A percentile compares a stretch with the other conserved stretches of the same genome.
Conservation (phyloP, 2,888 invertebrate species). For the Leistus spinibarbis region DNA sequence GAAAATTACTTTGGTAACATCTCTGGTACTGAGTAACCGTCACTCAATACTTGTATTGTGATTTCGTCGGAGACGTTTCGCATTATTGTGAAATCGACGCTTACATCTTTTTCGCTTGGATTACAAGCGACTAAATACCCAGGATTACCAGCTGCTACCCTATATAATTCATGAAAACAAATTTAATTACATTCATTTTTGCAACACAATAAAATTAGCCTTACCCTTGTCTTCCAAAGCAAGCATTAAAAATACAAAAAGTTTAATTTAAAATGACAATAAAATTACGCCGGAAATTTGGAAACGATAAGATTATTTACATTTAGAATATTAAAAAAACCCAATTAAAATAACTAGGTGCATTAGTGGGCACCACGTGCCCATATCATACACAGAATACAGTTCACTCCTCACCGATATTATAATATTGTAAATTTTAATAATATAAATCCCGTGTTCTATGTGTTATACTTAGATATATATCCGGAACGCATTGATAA, state of each 20-base stretch:
- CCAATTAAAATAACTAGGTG: too few relatives aligned
- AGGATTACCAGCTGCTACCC: constrained; percentile 75
- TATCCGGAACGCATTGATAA: too few relatives aligned
- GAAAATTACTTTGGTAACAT: constrained; percentile 1
- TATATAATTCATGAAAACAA: constrained; percentile 50
- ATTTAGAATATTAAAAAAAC: too few relatives aligned
- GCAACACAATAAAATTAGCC: not conserved
- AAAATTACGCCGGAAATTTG: too few relatives aligned
- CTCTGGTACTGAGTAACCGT: constrained; percentile 54
- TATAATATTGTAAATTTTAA: too few relatives aligned
- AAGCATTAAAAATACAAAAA: constrained; percentile 24
- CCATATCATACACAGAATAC: too few relatives aligned
- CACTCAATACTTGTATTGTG: constrained; percentile 65
- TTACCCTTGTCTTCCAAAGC: constrained; percentile 30
- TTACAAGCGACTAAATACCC: constrained; percentile 78
- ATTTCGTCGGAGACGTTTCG: constrained; percentile 64
- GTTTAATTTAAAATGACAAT: constrained; percentile 8
- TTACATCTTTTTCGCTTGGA: constrained; percentile 59
- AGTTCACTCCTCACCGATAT: too few relatives aligned
- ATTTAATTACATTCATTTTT: constrained; percentile 8
- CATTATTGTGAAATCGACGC: constrained; percentile 63
- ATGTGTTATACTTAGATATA: too few relatives aligned
- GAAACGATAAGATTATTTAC: too few relatives aligned
- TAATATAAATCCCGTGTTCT: too few relatives aligned
- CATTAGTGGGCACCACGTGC: too few relatives aligned